Evolutionary conservation across 2,888 invertebrate species (phyloP).

Genomic region (Ophioninae sp.): DNA sequence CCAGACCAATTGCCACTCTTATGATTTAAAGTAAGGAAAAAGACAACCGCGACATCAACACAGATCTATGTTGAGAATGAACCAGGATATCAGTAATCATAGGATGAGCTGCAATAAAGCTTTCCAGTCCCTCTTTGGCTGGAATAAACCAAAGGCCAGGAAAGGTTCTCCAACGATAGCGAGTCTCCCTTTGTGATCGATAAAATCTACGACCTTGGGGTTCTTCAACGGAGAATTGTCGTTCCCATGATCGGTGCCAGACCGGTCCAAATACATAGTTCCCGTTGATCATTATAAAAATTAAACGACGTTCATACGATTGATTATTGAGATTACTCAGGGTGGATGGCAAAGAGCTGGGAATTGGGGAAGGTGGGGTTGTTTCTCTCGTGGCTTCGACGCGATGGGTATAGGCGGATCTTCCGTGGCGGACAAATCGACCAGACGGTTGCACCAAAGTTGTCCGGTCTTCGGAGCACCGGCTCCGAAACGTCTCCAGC

Average conservation of each 20-base stretch:
- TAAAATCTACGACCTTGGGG: background rate
- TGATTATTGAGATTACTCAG: constrained; percentile 80
- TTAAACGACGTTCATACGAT: constrained; percentile 81
- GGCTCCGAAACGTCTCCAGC: constrained; percentile 4
- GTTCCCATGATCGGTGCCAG: constrained; percentile 65
- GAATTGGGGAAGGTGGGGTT: background rate
- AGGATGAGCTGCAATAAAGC: constrained; percentile 2
- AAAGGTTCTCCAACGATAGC: constrained; percentile 16
- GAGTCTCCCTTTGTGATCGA: constrained; percentile 31
- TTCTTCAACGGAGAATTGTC: constrained; percentile 19
- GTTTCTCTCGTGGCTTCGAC: constrained; percentile 33
- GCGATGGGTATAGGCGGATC: constrained; percentile 41
- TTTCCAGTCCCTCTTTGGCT: constrained; percentile 3
- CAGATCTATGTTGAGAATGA: background rate
- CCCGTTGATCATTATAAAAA: constrained; percentile 78
- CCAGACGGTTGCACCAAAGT: background rate
- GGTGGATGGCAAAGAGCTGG: constrained; percentile 25
- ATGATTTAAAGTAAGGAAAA: background rate
- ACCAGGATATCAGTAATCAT: constrained; percentile 14
- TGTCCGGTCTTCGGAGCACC: constrained; percentile 8
- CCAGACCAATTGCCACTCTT: too few relatives aligned
- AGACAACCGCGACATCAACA: background rate
- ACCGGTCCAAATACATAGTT: constrained; percentile 50
- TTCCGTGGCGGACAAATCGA: constrained; percentile 30
- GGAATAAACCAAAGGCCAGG: background rate